These are phyloP conservation scores for Cosmopolites sordidus DNA, from an alignment of 2,888 invertebrate genomes.

Conservation along the genomic window DNA sequence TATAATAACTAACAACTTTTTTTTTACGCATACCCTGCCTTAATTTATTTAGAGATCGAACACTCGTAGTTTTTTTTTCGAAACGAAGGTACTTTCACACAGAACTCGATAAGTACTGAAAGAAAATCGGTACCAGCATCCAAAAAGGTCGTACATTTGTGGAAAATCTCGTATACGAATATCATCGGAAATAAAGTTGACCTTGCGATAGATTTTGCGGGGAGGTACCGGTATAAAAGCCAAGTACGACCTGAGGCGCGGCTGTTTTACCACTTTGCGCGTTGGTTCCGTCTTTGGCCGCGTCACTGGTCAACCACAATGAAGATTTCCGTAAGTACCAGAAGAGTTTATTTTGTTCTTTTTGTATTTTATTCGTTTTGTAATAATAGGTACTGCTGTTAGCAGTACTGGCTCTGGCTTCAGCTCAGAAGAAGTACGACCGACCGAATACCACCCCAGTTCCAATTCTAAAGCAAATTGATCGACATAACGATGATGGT, in stretches of 20 bases:
- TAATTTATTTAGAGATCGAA: no score
- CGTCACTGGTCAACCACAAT: conserved; percentile 22
- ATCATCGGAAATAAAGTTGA: conserved; percentile 7
- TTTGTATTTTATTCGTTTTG: not conserved
- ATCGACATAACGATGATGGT: conserved; percentile 81
- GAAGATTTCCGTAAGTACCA: conserved; percentile 39
- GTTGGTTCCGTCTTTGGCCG: conserved; percentile 17
- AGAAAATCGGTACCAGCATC: no score
- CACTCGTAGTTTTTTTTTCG: no score
- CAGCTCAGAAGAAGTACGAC: conserved; percentile 43
- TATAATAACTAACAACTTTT: no score
- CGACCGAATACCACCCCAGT: conserved; percentile 67
- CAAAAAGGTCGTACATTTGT: no score
- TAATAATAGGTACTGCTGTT: conserved; percentile 39
- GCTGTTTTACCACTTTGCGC: conserved; percentile 39
- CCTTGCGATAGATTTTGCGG: conserved; percentile 37
- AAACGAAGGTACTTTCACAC: no score
- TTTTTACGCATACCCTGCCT: no score
- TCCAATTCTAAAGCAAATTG: conserved; percentile 78
- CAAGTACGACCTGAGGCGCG: conserved; percentile 34
- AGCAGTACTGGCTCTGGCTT: conserved; percentile 37
- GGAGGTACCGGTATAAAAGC: conserved; percentile 40
- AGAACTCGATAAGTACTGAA: no score
- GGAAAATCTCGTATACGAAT: not conserved
- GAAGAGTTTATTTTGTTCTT: no score